A percentile compares a stretch with the other conserved stretches of the same genome.
Evolutionary conservation across 2,888 invertebrate genomes (phyloP).

Genomic region (Therioaphis trifolii): DNA sequence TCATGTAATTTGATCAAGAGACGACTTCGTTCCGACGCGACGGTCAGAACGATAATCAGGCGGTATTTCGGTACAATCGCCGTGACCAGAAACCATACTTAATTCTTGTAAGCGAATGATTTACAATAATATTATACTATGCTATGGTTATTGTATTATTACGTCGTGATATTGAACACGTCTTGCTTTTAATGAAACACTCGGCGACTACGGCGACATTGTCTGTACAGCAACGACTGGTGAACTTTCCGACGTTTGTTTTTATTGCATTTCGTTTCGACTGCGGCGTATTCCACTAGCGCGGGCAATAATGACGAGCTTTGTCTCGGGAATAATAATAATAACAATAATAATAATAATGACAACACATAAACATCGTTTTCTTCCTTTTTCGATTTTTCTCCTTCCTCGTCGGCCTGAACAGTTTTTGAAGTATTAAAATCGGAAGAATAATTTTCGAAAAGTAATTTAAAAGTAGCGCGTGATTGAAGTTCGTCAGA

Average conservation of each 20-base stretch:
- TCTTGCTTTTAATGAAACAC: not conserved
- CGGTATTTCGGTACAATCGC: too few relatives aligned
- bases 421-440: constrained; percentile 22
- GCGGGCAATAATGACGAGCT: constrained; percentile 1
- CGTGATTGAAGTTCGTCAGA: constrained; percentile 19
- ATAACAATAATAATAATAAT: too few relatives aligned
- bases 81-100: too few relatives aligned
- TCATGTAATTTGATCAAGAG: too few relatives aligned
- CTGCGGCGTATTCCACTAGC: not conserved
- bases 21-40: too few relatives aligned
- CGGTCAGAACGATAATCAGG: too few relatives aligned
- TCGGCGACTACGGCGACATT: not conserved
- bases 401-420: not conserved
- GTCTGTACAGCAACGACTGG: too few relatives aligned
- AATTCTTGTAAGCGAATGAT: not conserved
- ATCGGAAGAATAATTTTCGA: constrained; percentile 28
- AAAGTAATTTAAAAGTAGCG: constrained; percentile 36
- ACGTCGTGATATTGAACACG: constrained; percentile 16
- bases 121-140: not conserved
- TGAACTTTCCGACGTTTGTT: constrained; percentile 5
- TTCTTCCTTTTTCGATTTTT: not conserved
- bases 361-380: not conserved
- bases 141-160: not conserved
- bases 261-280: constrained; percentile 25
- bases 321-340: not conserved